phyloP scores from a whole-genome alignment of 2,797 vertebrate species.

The Amniataba percoides region DNA sequence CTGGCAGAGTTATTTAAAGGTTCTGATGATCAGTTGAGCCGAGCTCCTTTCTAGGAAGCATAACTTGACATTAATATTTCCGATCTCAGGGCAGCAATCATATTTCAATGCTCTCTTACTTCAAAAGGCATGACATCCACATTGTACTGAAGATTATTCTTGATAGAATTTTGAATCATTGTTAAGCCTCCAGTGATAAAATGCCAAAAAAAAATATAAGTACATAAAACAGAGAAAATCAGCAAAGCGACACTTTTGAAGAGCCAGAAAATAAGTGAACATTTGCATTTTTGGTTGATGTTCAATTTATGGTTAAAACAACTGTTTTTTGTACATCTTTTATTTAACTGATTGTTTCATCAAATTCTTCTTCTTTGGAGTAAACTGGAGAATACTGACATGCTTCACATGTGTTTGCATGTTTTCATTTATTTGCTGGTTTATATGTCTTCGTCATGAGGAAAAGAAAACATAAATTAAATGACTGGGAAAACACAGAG shows the following conservation, averaged over 20 bases:
- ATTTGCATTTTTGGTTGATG: not conserved
- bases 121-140: not conserved
- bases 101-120: not conserved
- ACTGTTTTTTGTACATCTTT: not conserved
- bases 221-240: not conserved
- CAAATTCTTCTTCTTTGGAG: not conserved
- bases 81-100: conserved; percentile 15
- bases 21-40: conserved; percentile 48
- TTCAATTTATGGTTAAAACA: not conserved
- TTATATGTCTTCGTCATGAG: not conserved
- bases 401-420: not conserved
- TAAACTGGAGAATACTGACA: not conserved
- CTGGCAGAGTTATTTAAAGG: conserved; percentile 70
- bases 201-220: not conserved
- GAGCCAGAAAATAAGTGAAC: not conserved
- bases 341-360: not conserved
- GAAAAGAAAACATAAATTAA: not conserved
- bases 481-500: not conserved
- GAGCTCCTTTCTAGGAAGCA: conserved; percentile 52
- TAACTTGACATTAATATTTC: conserved; percentile 52
- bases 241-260: not conserved
- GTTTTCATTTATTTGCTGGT: not conserved
- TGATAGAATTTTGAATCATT: not conserved
- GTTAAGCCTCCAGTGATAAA: not conserved
- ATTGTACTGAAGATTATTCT: not conserved